Percentiles rank a stretch among this genome's conserved stretches.
Conservation (phyloP, 2,888 invertebrate species). For the Drosophila borborema region DNA sequence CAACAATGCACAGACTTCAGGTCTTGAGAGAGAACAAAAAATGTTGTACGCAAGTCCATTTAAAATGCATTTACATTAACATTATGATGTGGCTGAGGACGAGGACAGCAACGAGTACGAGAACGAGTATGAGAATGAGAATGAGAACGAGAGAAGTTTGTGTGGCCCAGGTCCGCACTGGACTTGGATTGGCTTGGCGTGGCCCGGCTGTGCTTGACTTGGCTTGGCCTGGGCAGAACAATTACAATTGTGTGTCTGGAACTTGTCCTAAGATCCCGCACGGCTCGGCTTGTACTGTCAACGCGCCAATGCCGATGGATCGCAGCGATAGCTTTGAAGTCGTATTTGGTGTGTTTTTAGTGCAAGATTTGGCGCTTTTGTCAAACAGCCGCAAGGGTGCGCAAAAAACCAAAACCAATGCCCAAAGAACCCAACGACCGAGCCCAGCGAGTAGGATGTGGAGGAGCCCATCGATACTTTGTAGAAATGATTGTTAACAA, state of each 20-base stretch:
- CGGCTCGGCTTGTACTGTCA: constrained; percentile 53
- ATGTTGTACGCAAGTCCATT: constrained; percentile 82
- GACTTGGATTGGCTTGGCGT: constrained; percentile 3
- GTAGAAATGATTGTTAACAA: constrained; percentile 84
- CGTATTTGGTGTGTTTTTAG: constrained; percentile 84
- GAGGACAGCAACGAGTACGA: constrained; percentile 52
- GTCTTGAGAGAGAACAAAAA: constrained; percentile 52
- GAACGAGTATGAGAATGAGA: constrained; percentile 26
- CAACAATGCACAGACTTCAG: constrained; percentile 34
- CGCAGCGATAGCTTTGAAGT: constrained; percentile 84
- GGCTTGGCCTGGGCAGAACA: constrained; percentile 41
- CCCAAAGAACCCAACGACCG: constrained; percentile 15
- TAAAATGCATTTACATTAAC: constrained; percentile 84
- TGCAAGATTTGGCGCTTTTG: constrained; percentile 84
- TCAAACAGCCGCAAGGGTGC: constrained; percentile 69
- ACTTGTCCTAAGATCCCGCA: constrained; percentile 20
- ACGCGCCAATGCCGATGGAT: constrained; percentile 76
- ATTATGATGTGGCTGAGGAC: constrained; percentile 80
- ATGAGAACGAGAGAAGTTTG: constrained; percentile 36
- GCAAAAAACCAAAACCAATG: constrained; percentile 29
- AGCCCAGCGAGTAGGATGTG: constrained; percentile 8
- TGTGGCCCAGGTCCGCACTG: constrained; percentile 44
- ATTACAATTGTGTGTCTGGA: constrained; percentile 58
- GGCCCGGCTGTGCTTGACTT: background rate
- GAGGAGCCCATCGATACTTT: constrained; percentile 70